Evolutionary conservation across 2,113 vertebrate genomes (phyloP).

Genomic region (Narcine bancroftii): DNA sequence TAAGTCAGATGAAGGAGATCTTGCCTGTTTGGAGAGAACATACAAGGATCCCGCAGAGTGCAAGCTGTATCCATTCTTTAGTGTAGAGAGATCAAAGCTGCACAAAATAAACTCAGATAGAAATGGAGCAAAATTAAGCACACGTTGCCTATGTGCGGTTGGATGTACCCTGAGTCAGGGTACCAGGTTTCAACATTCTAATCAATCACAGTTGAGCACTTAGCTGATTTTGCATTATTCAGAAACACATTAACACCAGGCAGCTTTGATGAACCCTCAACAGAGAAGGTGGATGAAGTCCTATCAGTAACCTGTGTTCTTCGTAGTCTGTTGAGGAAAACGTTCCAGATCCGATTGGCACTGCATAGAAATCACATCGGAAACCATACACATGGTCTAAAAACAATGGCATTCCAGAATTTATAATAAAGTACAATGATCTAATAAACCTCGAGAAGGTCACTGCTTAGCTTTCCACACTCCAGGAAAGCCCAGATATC

Average conservation of each 20-base stretch:
- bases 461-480: too few relatives aligned
- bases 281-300: neutral
- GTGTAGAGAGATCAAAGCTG: constrained; percentile 4
- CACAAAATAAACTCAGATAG: constrained; percentile 28
- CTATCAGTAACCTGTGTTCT: neutral
- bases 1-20: constrained; percentile 24
- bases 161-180: neutral
- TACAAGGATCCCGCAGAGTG: constrained; percentile 17
- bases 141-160: neutral
- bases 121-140: neutral
- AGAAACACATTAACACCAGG: constrained; percentile 20
- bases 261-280: constrained; percentile 28
- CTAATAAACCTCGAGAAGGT: too few relatives aligned
- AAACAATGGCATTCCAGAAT: neutral
- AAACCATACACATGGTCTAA: neutral
- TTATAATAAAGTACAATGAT: too few relatives aligned
- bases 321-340: neutral
- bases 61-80: neutral
- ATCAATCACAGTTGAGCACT: constrained; percentile 8
- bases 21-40: neutral
- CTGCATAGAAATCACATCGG: constrained; percentile 9
- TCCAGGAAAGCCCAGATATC: too few relatives aligned
- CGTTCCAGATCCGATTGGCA: neutral
- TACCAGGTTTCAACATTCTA: neutral
- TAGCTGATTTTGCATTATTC: neutral